Evolutionary conservation across 2,888 invertebrate genomes (phyloP), one percentile per base, ranked within the genome.

Genomic region (Aphodius granarius): DNA sequence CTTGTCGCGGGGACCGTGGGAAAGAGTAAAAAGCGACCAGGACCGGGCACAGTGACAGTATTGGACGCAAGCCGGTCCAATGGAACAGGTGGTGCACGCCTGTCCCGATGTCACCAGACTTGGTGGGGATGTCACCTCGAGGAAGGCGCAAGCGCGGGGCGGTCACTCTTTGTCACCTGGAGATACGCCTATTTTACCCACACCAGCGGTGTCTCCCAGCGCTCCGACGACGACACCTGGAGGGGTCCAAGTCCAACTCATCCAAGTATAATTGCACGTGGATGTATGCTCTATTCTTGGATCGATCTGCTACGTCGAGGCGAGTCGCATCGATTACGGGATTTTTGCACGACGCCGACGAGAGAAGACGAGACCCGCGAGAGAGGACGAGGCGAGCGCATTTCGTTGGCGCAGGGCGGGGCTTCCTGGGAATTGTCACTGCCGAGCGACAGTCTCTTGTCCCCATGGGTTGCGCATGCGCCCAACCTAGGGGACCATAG

Each of bases 381-480:
- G 63, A 66, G 65, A 22, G 73, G 76, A 73, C 74, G 75, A 13
- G 19, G 13, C 21, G 77, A 80, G 81, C 81, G 82, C 81, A 82
- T 78, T 81, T 81, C 74, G 77, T 77, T 75, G 79, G 81, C 81
- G 82, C 84, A 81, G 79, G 84, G 87, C 85, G 86, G 85, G 81
- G 86, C 83, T 22, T 80, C 76, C 79, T 74, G 75, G 81, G 83
- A 86, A 85, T 86, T 87, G 87, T 86, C 87, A 86, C 86, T 86
- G 86, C 82, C 81, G 82, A 82, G 83, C 84, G 86, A 86, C 84
- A 85, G 87, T 87, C 86, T 85, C 86, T 85, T 86, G 86, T 86
- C 86, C 84, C 84, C 82, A 80, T 80, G 81, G 43, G 81, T 79
- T 81, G 85, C 86, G 86, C 86, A 82, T 83, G 86, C 87, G 86